Base-by-base conservation (phyloP, 2,113 vertebrate species). In the Picathartes gymnocephalus region DNA sequence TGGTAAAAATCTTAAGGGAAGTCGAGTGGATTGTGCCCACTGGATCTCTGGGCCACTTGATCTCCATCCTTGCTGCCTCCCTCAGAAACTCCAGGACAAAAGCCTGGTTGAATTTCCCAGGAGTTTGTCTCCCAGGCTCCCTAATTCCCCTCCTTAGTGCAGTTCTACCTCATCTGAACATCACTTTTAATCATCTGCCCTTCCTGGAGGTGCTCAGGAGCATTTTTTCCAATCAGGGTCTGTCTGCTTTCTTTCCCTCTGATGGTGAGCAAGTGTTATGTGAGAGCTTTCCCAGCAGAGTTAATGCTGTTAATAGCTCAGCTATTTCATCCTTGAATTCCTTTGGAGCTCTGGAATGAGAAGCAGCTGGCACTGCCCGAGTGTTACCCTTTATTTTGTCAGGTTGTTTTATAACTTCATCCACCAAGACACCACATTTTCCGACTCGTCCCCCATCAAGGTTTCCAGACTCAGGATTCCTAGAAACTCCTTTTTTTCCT, bases 301-400 rank as follows among this genome's bases (percentile, higher is more conserved):
- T 71, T 96, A 84, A 81, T 86, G n/a, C 77, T n/a, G 70, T 81
- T 94, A 85, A 93, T 91, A 81, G 69, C 80, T 87, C 37, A 35
- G 60, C 70, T 93, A 56, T 96, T 96, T 91, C 93, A 94, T 79
- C 92, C 92, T 64, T 85, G 87, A 74, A 17, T 91, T 96, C 81
- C 90, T 87, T 28, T 33, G 44, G 81, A 95, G 87, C 68, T 81
- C 77, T 54, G 84, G 33, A 74, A 60, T 85, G 81, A 64, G 72
- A 20, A 42, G 15, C 86, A 88, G 60, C 81, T 44, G 1, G 51
- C 31, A 11, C 86, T 17, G 23, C 44, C 1, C 0, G 28, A 64
- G 69, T 71, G 61, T 61, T 62, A 11, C 69, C 0, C 0, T 71
- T 92, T 81, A 44, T 87, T 89, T 84, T 91, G 51, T 94, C 65